phyloP scores from a whole-genome alignment of 1,140 invertebrate genomes.

The Diorhabda elongata region DNA sequence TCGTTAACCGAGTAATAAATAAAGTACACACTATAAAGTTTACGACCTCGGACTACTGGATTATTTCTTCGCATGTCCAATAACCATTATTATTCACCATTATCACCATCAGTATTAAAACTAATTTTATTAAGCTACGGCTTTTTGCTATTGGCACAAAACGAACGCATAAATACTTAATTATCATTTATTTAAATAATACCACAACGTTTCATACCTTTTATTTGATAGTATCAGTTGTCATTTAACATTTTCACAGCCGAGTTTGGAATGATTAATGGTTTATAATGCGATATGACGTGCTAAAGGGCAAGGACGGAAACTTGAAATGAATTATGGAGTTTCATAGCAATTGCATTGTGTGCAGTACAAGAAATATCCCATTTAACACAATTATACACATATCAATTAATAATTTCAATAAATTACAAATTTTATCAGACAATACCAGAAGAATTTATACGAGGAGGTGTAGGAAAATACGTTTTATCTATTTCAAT shows the following conservation, averaged over 20 bases:
- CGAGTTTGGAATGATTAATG: slow-evolving; percentile 4
- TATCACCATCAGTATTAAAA: slow-evolving; percentile 28
- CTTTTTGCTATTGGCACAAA: slow-evolving; percentile 27
- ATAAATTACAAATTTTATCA: too few relatives aligned
- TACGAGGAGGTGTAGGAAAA: too few relatives aligned
- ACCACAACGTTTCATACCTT: slow-evolving; percentile 19
- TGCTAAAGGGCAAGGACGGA: background rate
- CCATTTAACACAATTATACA: too few relatives aligned
- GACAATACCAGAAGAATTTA: too few relatives aligned
- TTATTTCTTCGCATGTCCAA: slow-evolving; percentile 22
- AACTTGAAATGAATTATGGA: background rate
- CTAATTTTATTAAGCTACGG: slow-evolving; percentile 31
- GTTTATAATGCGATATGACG: background rate
- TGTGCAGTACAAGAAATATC: too few relatives aligned
- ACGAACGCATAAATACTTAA: slow-evolving; percentile 28
- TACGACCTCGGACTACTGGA: background rate
- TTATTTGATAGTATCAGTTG: slow-evolving; percentile 18
- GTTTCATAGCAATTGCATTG: too few relatives aligned
- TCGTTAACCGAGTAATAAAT: too few relatives aligned
- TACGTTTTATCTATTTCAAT: too few relatives aligned
- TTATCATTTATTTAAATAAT: slow-evolving; percentile 28
- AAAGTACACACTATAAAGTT: background rate
- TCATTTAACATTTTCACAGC: slow-evolving; percentile 26
- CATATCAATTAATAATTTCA: too few relatives aligned
- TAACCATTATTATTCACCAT: slow-evolving; percentile 26